Percentiles rank a stretch among this genome's conserved stretches.
Evolutionary conservation across 1,140 invertebrate species (phyloP).

Genomic region (Potamilus streckersoni): DNA sequence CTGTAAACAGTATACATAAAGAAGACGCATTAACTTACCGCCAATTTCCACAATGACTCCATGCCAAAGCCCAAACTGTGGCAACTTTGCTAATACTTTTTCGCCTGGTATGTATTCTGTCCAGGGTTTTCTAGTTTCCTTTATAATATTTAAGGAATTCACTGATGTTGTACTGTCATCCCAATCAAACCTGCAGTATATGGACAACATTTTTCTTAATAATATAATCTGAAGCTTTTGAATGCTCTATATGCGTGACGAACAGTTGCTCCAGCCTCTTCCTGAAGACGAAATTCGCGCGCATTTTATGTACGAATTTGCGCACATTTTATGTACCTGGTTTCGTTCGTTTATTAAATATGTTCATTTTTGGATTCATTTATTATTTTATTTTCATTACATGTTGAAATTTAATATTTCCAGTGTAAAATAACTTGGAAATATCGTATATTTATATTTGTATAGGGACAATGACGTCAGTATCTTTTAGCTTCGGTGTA

Average conservation of each 20-base stretch:
- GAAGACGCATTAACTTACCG: not conserved
- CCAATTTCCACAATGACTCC: constrained; percentile 12
- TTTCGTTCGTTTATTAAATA: not conserved
- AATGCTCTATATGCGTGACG: not conserved
- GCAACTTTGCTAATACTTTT: constrained; percentile 3
- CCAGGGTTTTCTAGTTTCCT: not conserved
- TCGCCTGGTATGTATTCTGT: not conserved
- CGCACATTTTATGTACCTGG: too few relatives aligned
- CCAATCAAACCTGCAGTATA: constrained; percentile 14
- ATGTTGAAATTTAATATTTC: too few relatives aligned
- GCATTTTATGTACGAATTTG: too few relatives aligned
- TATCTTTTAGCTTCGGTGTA: not conserved
- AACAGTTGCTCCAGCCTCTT: not conserved
- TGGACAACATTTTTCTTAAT: not conserved
- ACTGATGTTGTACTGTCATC: constrained; percentile 8
- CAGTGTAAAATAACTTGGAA: not conserved
- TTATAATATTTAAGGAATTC: constrained; percentile 11
- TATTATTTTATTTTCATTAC: too few relatives aligned
- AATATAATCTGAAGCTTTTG: not conserved
- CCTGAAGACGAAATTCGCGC: not conserved
- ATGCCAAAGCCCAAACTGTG: constrained; percentile 1
- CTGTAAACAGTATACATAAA: not conserved
- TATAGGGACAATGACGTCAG: not conserved
- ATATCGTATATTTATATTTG: constrained; percentile 1
- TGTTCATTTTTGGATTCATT: too few relatives aligned